Base-by-base conservation (phyloP, 2,797 vertebrate species). In the Prunella strophiata region DNA sequence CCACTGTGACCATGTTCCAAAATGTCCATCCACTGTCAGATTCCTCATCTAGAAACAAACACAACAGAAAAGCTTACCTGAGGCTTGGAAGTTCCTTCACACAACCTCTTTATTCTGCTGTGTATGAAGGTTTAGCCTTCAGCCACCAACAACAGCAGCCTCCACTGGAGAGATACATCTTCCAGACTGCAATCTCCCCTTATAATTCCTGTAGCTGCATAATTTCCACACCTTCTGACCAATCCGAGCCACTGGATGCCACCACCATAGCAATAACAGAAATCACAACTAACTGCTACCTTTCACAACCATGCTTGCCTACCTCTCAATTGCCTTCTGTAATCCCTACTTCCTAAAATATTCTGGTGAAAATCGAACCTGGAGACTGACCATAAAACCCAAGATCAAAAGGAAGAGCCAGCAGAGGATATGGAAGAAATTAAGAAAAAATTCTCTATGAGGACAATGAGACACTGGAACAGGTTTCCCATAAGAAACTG, bases 1-100 rank as follows among this genome's bases (percentile, higher is more conserved):
- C 99, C 99, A 99, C 10, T 98, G 97, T 0, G 99, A 99, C 99
- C 99, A 99, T 0, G 95, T 40, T 5, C 99, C 98, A 42, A 99
- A 99, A 77, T 97, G 97, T 50, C 99, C 99, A 58, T 99, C 99
- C 78, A 99, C 98, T 0, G 99, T 99, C 97, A 99, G 98, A 57
- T 99, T 99, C 91, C 98, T 98, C n/a, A 98, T 97, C 99, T 99
- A 94, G 81, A 91, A 95, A 74, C 16, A 84, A 97, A 85, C 15
- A 71, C 32, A 91, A 80, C n/a, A 88, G 36, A 66, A 85, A 67
- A 36, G 43, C 16, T 81, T 62, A 76, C 9, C 40, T 43, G 26
- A 65, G 21, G 23, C 32, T 55, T 42, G 29, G 52, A 29, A 54
- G 11, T 20, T 90, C 36, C 34, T 79, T 67, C 29, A 38, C 8